Percentiles rank a stretch among this genome's conserved stretches.
Evolutionary conservation across 2,797 vertebrate genomes (phyloP).

Genomic region (Lithobates pipiens): DNA sequence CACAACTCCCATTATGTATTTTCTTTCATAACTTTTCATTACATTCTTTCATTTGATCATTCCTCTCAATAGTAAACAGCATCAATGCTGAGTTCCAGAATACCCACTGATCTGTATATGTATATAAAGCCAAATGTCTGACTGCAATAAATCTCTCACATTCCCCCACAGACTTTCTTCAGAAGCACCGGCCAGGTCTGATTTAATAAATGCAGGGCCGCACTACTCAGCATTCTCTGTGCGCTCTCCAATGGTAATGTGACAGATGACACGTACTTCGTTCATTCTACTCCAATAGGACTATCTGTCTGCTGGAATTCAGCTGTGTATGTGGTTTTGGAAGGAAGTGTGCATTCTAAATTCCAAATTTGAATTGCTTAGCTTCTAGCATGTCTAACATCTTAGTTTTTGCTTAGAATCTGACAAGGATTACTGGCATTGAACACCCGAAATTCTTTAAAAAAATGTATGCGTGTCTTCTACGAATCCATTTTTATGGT

Average conservation of each 20-base stretch:
- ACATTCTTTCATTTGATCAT: not conserved
- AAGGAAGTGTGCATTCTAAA: not conserved
- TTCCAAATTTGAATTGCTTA: not conserved
- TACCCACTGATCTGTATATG: not conserved
- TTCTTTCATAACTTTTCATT: too few relatives aligned
- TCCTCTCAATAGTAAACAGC: not conserved
- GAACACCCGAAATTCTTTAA: too few relatives aligned
- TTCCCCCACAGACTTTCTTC: slow-evolving; percentile 13
- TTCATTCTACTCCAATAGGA: slow-evolving; percentile 6
- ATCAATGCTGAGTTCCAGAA: too few relatives aligned
- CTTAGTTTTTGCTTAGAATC: not conserved
- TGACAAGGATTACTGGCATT: too few relatives aligned
- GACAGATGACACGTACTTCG: slow-evolving; percentile 46
- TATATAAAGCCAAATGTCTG: not conserved
- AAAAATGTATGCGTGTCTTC: too few relatives aligned
- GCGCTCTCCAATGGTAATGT: slow-evolving; percentile 35
- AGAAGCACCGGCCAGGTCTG: slow-evolving; percentile 23
- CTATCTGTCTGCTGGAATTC: slow-evolving; percentile 12
- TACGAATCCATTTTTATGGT: too few relatives aligned
- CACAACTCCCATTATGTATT: too few relatives aligned
- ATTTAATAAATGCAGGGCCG: slow-evolving; percentile 31
- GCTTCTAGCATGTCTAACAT: not conserved
- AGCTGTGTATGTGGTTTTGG: slow-evolving; percentile 6
- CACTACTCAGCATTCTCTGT: slow-evolving; percentile 49
- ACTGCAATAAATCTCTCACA: slow-evolving; percentile 34